phyloP scores from a whole-genome alignment of 92 coral and sea anemone genomes.

The Heteractis magnifica region DNA sequence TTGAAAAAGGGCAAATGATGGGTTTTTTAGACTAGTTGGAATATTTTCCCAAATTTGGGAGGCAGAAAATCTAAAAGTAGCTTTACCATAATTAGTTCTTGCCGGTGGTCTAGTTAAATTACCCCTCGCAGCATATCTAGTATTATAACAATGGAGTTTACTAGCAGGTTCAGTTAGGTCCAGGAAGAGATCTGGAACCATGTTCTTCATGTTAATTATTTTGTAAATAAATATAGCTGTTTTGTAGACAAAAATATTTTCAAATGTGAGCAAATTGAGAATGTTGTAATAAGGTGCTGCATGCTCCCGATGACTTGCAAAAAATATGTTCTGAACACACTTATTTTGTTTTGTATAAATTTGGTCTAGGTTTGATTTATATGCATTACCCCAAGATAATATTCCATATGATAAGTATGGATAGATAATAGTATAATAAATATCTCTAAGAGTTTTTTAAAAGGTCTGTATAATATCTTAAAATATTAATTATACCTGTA shows the following conservation, averaged over 20 bases:
- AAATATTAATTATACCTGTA: constrained; percentile 19
- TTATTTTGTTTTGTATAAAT: constrained; percentile 17
- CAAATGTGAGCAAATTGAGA: constrained; percentile 38
- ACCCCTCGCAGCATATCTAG: constrained; percentile 34
- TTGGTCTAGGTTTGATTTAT: constrained; percentile 23
- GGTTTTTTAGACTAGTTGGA: too few species aligned
- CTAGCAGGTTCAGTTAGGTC: constrained; percentile 16
- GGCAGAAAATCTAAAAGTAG: too few species aligned
- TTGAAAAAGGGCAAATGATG: too few species aligned
- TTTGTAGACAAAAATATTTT: constrained; percentile 38
- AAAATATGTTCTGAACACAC: constrained; percentile 13
- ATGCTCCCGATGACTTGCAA: constrained; percentile 31
- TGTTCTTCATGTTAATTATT: constrained; percentile 32
- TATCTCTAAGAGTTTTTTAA: constrained; percentile 10
- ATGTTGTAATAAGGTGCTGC: constrained; percentile 33
- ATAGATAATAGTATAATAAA: constrained; percentile 35
- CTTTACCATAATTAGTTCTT: neutral
- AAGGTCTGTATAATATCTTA: constrained; percentile 15
- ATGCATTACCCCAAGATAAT: constrained; percentile 46
- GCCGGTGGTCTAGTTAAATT: constrained; percentile 14
- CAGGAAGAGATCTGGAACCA: constrained; percentile 11
- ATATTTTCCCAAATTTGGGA: too few species aligned
- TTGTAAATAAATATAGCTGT: constrained; percentile 33
- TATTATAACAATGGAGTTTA: constrained; percentile 33
- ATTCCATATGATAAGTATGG: constrained; percentile 43